These are phyloP conservation scores for Poeciliopsis presidionis DNA, from an alignment of 2,797 vertebrate genomes.

Conservation along the genomic window DNA sequence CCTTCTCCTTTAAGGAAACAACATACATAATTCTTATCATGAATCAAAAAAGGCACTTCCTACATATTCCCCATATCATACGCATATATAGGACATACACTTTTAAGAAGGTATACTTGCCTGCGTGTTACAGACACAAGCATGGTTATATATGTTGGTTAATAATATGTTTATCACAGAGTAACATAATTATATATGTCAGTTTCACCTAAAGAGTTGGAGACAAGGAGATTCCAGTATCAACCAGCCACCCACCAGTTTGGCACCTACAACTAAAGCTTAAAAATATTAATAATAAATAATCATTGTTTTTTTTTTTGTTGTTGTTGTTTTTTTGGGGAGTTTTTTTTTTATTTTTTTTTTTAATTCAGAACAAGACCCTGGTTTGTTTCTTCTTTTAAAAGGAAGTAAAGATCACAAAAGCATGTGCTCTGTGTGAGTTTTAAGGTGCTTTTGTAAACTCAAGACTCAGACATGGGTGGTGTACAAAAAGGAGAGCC, in stretches of 20 bases:
- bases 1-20: constrained; percentile 80
- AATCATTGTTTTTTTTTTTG: constrained; percentile 66
- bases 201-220: constrained; percentile 78
- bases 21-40: constrained; percentile 80
- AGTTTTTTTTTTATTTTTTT: constrained; percentile 59
- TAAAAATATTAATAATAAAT: constrained; percentile 84
- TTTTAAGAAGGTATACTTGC: constrained; percentile 74
- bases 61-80: constrained; percentile 79
- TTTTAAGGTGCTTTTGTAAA: constrained; percentile 87
- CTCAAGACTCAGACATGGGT: constrained; percentile 72
- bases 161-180: constrained; percentile 68
- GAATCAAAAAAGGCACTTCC: constrained; percentile 83
- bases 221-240: constrained; percentile 81
- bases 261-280: constrained; percentile 74
- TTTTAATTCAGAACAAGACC: constrained; percentile 80
- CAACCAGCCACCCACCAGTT: constrained; percentile 81
- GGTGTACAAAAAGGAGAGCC: constrained; percentile 56
- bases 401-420: constrained; percentile 82
- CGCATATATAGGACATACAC: constrained; percentile 79
- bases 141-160: constrained; percentile 68
- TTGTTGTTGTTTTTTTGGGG: constrained; percentile 42
- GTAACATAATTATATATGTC: constrained; percentile 82
- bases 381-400: constrained; percentile 79
- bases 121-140: constrained; percentile 69
- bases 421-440: constrained; percentile 80